Evolutionary conservation across 2,888 invertebrate genomes (phyloP), one percentile per base, ranked within the genome.

Genomic region (Celastrina argiolus): DNA sequence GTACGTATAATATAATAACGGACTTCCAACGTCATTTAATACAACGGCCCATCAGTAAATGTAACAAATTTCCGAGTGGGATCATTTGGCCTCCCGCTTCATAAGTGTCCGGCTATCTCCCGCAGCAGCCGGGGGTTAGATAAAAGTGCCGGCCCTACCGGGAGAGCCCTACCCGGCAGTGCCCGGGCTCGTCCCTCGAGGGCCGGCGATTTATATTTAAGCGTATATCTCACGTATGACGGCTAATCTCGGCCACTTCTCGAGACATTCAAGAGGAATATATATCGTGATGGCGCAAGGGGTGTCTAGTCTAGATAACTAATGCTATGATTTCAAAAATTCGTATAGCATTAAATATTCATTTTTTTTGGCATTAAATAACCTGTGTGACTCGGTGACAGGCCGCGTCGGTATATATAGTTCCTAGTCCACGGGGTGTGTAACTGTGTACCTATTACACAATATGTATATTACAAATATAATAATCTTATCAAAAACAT

Each of bases 211-310:
- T 26, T 51, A 51, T 12, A 5, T 51, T 3, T 8, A 16, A 42
- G 16, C 45, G 51, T 51, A 14, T 22, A 51, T 51, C n/a, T n/a
- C 51, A 51, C 51, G 22, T 51, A 51, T 51, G 51, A 51, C 51
- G 51, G 51, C 51, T 51, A 51, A 51, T 51, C 51, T 26, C 12
- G 51, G 8, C 14, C 51, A 51, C 51, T 51, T 26, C 51, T 51
- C 51, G 12, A 22, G 51, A 51, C 26, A 51, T 45, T 51, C 26
- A 51, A 51, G n/a, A n/a, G 51, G 51, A 51, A 12, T 10, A 7
- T 36, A 10, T 36, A 36, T 36, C 36, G 12, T 36, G 51, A 22
- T 22, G 12, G 51, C 18, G 22, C 18, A 22, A 26, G 22, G 12
- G 51, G 6, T 18, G n/a, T n/a, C n/a, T n/a, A n/a, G n/a, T n/a